Base-by-base conservation (phyloP, 2,888 invertebrate genomes). In the Pseudococcus longispinus region DNA sequence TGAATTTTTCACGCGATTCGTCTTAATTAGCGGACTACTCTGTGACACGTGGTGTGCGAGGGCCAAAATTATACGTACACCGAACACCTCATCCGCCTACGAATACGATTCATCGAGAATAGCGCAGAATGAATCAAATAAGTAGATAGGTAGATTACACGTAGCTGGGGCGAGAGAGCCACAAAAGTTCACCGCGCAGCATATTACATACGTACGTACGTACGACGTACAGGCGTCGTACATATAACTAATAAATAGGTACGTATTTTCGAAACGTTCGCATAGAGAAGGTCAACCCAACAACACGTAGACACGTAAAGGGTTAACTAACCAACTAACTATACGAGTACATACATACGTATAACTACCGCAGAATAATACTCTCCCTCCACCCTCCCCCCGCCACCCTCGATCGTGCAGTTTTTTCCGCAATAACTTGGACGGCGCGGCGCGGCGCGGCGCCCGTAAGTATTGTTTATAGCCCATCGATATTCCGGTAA, bases 401-500 rank as follows among this genome's bases (percentile, higher is more conserved):
- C 32, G 2, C 3, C 32, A 44, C 9, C 70, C 70, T 6, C 29
- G n/a, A n/a, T n/a, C n/a, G 13, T 26, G 70, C 70, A 32, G 29
- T 74, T 74, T 74, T 74, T 74, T 74, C 13, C 3, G 74, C 37
- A 32, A 74, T 74, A 74, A 74, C 32, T 74, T 74, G 1, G 15
- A 74, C 51, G 51, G 11, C 74, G 74, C 74, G 32, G n/a, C n/a
- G n/a, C n/a, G n/a, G n/a, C n/a, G n/a, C n/a, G n/a, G n/a, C n/a
- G n/a, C n/a, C n/a, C n/a, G n/a, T n/a, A n/a, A n/a, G n/a, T 37
- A 74, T 74, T 32, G 37, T 74, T 74, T 74, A 74, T 74, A 74
- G 74, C 32, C 74, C 74, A 32, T 74, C 74, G 32, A 74, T 74
- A 74, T 74, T n/a, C 23, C 29, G 3, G 70, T 70, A 29, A 70